Conservation (phyloP, 2,113 vertebrate species). For the Lagopus leucura region DNA sequence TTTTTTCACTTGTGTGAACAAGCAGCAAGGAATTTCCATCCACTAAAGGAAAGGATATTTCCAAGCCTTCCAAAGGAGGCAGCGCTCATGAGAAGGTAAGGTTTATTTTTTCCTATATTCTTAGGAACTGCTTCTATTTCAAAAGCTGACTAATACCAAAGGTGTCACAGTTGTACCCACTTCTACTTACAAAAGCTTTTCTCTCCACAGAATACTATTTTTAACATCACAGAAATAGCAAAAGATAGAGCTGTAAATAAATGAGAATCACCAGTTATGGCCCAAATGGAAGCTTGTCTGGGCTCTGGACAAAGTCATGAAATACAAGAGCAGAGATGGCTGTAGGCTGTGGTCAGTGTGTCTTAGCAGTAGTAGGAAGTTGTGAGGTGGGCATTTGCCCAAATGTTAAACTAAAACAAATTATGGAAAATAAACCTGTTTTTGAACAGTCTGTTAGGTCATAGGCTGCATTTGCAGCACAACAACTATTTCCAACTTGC, state of each 20-base stretch:
- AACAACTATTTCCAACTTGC: background rate
- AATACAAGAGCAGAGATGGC: background rate
- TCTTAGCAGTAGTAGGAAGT: background rate
- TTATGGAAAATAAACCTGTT: background rate
- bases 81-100: background rate
- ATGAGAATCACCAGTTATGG: background rate
- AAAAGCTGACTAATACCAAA: background rate
- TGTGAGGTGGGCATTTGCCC: background rate
- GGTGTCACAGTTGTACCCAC: background rate
- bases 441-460: background rate
- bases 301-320: background rate
- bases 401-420: background rate
- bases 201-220: background rate
- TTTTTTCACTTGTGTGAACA: background rate
- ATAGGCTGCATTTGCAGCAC: background rate
- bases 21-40: background rate
- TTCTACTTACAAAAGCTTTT: background rate
- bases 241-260: background rate
- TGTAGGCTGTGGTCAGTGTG: rapidly evolving
- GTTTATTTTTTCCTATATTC: background rate
- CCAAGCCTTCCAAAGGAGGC: background rate
- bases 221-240: background rate
- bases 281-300: background rate
- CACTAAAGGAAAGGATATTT: background rate
- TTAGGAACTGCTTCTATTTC: background rate